Percentiles rank a stretch among this genome's conserved stretches.
Conservation (phyloP, 1,140 invertebrate species). For the Drosophila bifasciata region DNA sequence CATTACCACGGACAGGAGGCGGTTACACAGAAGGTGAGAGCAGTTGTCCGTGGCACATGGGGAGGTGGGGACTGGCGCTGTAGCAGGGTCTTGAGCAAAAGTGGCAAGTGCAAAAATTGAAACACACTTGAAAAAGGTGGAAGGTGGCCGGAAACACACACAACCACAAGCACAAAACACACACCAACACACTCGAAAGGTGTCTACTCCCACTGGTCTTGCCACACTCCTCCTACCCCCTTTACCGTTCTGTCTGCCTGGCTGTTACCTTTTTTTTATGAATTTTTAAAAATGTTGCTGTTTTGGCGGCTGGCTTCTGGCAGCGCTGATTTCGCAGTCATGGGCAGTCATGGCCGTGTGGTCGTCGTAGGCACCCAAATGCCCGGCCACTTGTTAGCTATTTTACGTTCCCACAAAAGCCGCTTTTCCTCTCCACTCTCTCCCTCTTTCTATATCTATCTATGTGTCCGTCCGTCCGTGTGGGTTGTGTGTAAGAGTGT, state of each 20-base stretch:
- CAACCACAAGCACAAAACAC: conserved; percentile 28
- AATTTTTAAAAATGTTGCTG: conserved; percentile 82
- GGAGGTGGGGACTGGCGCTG: conserved; percentile 19
- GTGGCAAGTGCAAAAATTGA: conserved; percentile 65
- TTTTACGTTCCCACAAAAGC: conserved; percentile 66
- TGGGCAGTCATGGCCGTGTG: conserved; percentile 39
- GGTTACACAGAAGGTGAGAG: conserved; percentile 29
- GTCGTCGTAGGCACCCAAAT: conserved; percentile 60
- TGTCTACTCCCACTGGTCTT: conserved; percentile 1
- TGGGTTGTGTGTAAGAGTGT: conserved; percentile 21
- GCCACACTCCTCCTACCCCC: background rate
- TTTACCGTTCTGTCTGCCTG: background rate
- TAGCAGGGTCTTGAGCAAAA: conserved; percentile 9
- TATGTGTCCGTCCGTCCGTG: conserved; percentile 7
- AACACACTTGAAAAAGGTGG: conserved; percentile 79
- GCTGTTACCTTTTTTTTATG: conserved; percentile 68
- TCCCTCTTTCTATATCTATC: background rate
- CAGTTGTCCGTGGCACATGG: background rate
- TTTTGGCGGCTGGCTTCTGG: conserved; percentile 66
- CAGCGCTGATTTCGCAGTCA: conserved; percentile 78
- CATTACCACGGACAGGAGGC: conserved; percentile 74
- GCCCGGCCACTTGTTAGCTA: conserved; percentile 77
- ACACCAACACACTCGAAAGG: conserved; percentile 31
- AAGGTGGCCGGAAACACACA: conserved; percentile 53
- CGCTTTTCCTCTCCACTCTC: background rate